These are phyloP conservation scores for Hirtodrosophila alboralis DNA, from an alignment of 2,888 invertebrate species.

Conservation along the genomic window DNA sequence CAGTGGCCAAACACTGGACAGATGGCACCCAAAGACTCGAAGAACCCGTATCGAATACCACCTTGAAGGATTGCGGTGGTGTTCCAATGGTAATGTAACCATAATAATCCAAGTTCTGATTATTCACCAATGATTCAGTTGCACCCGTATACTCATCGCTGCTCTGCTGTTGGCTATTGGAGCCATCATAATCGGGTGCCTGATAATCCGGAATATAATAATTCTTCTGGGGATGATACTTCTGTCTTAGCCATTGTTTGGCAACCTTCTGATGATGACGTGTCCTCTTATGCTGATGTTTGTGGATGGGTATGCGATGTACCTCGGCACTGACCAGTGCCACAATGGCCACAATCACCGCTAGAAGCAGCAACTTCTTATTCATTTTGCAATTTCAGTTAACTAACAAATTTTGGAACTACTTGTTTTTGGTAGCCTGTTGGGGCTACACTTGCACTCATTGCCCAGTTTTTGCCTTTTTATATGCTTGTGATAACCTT, in stretches of 20 bases:
- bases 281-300: constrained; percentile 47
- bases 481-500: constrained; percentile 39
- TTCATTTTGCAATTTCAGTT: constrained; percentile 45
- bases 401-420: background rate
- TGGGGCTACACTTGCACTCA: constrained; percentile 36
- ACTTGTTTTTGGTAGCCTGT: constrained; percentile 21
- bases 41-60: constrained; percentile 97
- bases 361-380: constrained; percentile 60
- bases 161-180: constrained; percentile 16
- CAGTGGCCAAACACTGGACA: constrained; percentile 94
- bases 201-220: constrained; percentile 34
- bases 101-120: constrained; percentile 97
- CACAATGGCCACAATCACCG: constrained; percentile 53
- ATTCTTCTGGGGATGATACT: constrained; percentile 42
- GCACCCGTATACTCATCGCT: constrained; percentile 37
- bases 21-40: constrained; percentile 99
- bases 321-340: constrained; percentile 65
- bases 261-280: constrained; percentile 41
- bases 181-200: constrained; percentile 33
- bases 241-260: constrained; percentile 38
- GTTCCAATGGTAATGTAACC: constrained; percentile 95
- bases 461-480: background rate
- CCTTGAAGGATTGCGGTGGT: constrained; percentile 95
- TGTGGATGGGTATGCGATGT: constrained; percentile 66
- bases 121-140: constrained; percentile 88